Percentiles rank a stretch among this genome's conserved stretches.
Evolutionary conservation across 2,888 invertebrate genomes (phyloP).

Genomic region (Galerucella calmariensis): DNA sequence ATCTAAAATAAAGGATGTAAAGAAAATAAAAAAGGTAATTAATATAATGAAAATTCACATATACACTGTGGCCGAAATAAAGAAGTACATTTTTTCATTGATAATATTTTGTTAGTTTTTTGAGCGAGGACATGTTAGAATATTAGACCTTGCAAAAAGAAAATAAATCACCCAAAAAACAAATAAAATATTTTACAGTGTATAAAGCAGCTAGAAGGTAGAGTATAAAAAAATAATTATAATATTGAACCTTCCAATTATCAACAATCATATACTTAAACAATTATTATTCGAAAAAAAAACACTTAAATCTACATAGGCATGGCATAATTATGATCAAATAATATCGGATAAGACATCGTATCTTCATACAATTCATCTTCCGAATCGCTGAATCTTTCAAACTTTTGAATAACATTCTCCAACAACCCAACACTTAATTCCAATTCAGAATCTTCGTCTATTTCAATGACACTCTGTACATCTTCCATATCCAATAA

Average conservation of each 20-base stretch:
- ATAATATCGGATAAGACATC: neutral
- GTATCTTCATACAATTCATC: neutral
- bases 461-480: neutral
- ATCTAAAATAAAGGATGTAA: too few species aligned
- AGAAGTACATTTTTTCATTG: too few species aligned
- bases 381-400: neutral
- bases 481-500: neutral
- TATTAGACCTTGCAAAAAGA: too few species aligned
- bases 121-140: too few species aligned
- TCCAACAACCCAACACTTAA: neutral
- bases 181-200: too few species aligned
- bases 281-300: neutral
- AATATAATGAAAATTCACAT: too few species aligned
- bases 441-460: neutral
- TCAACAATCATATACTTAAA: neutral
- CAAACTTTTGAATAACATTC: conserved; percentile 1
- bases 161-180: too few species aligned
- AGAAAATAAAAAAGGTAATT: too few species aligned
- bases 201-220: too few species aligned
- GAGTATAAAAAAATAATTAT: neutral
- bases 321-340: conserved; percentile 8
- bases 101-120: too few species aligned
- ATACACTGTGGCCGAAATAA: too few species aligned
- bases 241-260: neutral
- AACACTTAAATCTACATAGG: neutral